A percentile compares a stretch with the other conserved stretches of the same genome.
These are phyloP conservation scores for Sebastes schlegelii DNA, from an alignment of 2,113 vertebrate genomes.

Conservation along the genomic window DNA sequence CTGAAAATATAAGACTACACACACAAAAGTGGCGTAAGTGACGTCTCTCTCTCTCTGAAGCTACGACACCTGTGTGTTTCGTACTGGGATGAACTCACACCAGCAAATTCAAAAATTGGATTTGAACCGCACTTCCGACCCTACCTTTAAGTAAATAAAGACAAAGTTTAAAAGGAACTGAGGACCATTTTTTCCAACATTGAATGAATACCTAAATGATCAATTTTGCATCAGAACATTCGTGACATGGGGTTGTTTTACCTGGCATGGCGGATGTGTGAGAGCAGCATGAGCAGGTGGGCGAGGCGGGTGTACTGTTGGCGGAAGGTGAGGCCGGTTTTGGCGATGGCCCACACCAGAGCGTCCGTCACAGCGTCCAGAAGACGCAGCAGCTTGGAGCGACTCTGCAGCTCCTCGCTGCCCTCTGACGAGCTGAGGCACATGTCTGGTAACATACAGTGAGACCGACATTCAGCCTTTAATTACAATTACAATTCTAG, in stretches of 20 bases:
- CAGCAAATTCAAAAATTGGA: no score
- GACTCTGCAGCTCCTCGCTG: conserved; percentile 88
- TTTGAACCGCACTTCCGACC: no score
- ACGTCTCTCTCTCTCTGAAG: no score
- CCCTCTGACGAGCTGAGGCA: conserved; percentile 84
- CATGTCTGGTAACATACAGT: conserved; percentile 84
- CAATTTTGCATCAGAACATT: neutral
- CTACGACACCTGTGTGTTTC: no score
- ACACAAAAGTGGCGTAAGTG: no score
- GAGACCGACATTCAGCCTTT: neutral
- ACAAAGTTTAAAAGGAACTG: neutral
- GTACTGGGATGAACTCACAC: no score
- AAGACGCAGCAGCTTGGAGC: conserved; percentile 87
- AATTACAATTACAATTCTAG: neutral
- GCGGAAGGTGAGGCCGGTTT: conserved; percentile 88
- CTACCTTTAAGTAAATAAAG: no score
- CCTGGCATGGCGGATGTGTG: conserved; percentile 94
- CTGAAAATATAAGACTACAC: no score
- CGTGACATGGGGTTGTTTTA: conserved; percentile 55
- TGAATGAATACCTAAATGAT: neutral
- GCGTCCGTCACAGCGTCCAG: conserved; percentile 93
- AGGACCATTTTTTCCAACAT: neutral
- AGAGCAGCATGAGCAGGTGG: conserved; percentile 95
- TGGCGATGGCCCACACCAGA: conserved; percentile 94
- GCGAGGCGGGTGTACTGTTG: conserved; percentile 94